Base-by-base conservation (phyloP, 2,113 vertebrate species). In the Triplophysa tibetana region DNA sequence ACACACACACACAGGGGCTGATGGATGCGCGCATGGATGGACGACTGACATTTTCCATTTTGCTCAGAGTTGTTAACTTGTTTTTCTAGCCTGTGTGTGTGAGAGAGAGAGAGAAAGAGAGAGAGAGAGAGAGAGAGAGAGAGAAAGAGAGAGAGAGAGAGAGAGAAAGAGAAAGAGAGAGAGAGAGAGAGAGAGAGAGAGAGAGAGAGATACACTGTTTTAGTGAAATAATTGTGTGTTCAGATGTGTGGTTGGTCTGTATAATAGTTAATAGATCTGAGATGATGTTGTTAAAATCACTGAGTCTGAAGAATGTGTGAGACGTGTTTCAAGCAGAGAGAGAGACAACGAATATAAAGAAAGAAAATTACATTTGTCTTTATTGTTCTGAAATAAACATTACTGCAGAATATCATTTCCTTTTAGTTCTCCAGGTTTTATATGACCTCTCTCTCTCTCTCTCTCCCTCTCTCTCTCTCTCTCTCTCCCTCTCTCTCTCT, bases 221-320 rank as follows among this genome's bases (percentile, higher is more conserved):
- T 1, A 63, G 75, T 84, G 50, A 16, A 78, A 79, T 86, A 81
- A 84, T 87, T 82, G 83, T 84, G 84, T 78, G 84, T 87, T 89
- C 81, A 86, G 86, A 86, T 90, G 73, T 87, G 85, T 88, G 86
- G 85, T 88, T 82, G 83, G 86, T 89, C 86, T 84, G 88, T 91
- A 89, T 88, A 90, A 87, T 91, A 89, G 86, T 89, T 92, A 93
- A 92, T 91, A 90, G 88, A 80, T 80, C 86, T 89, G 89, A 88
- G 88, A 91, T 91, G 91, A 90, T 92, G 85, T 85, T 90, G 90
- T 90, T 92, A 92, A 93, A 93, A 82, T 85, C 85, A 85, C 77
- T 87, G 78, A 87, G 92, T 88, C 91, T 85, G 89, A 91, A 93
- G 79, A 87, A 83, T 84, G 88, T 85, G 89, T 91, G 91, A 89